phyloP scores from a whole-genome alignment of 2,113 vertebrate species.

The Gallinago jamesoni region DNA sequence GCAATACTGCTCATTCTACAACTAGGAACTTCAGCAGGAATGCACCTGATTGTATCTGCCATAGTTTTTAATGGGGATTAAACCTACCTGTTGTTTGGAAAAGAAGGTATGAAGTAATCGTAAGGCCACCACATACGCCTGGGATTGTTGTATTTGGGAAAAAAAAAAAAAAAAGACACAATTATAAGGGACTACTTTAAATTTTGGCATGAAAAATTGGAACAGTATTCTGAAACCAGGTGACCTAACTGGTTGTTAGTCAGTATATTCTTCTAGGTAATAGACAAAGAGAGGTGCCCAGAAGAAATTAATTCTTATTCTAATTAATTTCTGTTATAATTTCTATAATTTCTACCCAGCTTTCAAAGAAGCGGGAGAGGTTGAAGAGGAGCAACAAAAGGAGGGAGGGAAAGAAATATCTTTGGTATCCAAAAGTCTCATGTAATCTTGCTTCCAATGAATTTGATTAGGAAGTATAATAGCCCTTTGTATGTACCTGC shows the following conservation, averaged over 20 bases:
- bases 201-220: not conserved
- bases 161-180: too few relatives aligned
- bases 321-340: not conserved
- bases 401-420: not conserved
- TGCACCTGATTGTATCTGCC: rapidly evolving
- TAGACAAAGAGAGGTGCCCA: not conserved
- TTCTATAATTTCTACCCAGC: not conserved
- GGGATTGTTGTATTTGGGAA: not conserved
- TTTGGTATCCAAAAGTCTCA: not conserved
- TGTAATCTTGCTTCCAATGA: not conserved
- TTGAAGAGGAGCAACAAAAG: not conserved
- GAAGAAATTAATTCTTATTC: not conserved
- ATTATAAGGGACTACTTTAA: not conserved
- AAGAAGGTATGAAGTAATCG: not conserved
- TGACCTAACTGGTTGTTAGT: not conserved
- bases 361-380: not conserved
- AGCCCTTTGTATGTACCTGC: not conserved
- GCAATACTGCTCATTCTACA: not conserved
- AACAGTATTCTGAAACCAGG: not conserved
- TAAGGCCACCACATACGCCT: rapidly evolving
- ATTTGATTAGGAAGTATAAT: not conserved
- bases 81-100: not conserved
- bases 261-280: not conserved
- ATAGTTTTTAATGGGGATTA: not conserved
- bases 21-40: not conserved